A percentile compares a stretch with the other conserved stretches of the same genome.
Evolutionary conservation across 1,140 invertebrate species (phyloP).

Genomic region (Coenobita brevimanus): DNA sequence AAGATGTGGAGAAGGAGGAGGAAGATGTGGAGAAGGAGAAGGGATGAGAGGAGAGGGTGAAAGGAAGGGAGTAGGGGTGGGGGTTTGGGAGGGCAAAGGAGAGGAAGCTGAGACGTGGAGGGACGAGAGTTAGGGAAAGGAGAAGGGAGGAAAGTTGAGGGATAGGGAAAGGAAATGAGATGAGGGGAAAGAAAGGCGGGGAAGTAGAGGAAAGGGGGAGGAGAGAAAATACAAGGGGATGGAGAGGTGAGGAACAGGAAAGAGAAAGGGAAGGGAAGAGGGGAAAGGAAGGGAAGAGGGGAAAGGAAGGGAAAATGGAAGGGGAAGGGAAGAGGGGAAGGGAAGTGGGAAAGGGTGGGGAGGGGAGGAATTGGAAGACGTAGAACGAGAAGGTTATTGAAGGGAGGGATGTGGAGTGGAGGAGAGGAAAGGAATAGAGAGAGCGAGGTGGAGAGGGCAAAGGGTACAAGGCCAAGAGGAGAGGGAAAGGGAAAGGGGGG

Average conservation of each 20-base stretch:
- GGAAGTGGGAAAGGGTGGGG: background rate
- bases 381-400: no score
- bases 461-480: background rate
- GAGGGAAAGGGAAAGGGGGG: background rate
- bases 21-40: background rate
- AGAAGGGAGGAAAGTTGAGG: background rate
- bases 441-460: background rate
- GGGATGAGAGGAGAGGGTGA: background rate
- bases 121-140: background rate
- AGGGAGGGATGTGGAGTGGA: background rate
- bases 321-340: background rate
- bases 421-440: background rate
- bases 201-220: background rate
- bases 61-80: background rate
- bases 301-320: background rate
- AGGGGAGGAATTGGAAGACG: background rate
- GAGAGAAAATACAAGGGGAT: background rate
- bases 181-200: background rate
- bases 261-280: background rate
- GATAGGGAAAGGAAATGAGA: background rate
- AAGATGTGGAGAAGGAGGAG: background rate
- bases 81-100: background rate
- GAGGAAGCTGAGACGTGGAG: background rate
- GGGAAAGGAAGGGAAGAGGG: background rate
- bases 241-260: background rate